Evolutionary conservation across 2,888 invertebrate genomes (phyloP), one percentile per base, ranked within the genome.

Genomic region (Harpagoxenus sublaevis): DNA sequence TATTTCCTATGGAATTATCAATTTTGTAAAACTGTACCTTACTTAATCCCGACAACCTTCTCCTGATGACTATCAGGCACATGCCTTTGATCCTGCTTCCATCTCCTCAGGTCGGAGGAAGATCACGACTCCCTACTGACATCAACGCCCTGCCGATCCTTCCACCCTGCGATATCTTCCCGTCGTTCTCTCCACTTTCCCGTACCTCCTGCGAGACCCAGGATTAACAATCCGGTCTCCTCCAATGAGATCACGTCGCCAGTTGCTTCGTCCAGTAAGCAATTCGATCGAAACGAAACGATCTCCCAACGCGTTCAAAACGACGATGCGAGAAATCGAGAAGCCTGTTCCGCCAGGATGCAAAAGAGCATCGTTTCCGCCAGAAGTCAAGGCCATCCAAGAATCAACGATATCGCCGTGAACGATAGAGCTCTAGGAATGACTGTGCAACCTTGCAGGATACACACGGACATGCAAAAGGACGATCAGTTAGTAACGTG

Each of bases 321-420:
- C 28, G 79, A 86, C 0, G 77, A 84, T 8, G 60, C 1, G 18
- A 84, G 66, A 31, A 39, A 48, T 57, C 83, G 55, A 6, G 9
- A 31, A n/a, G 18, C 28, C 10, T 57, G 65, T 5, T 81, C 84
- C 0, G 84, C 57, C 0, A 86, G 88, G 23, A 85, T 85, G 12
- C 81, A 79, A 15, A 90, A 78, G 15, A 89, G 83, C 8, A 86
- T 87, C 39, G 86, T 92, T 48, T 86, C 84, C 0, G 75, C 84
- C 66, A 89, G 90, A 66, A 90, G 90, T 68, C 86, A 84, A 8
- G 90, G 91, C 2, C 86, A 92, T 70, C 92, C 93, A 15, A 95
- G 94, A 92, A 71, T 95, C n/a, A 95, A 95, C 88, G 92, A 94
- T 55, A 83, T 93, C 2, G 87, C 92, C 28, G 93, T 95, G 3